Conservation (phyloP, 2,888 invertebrate genomes). For the Heliconius sara region DNA sequence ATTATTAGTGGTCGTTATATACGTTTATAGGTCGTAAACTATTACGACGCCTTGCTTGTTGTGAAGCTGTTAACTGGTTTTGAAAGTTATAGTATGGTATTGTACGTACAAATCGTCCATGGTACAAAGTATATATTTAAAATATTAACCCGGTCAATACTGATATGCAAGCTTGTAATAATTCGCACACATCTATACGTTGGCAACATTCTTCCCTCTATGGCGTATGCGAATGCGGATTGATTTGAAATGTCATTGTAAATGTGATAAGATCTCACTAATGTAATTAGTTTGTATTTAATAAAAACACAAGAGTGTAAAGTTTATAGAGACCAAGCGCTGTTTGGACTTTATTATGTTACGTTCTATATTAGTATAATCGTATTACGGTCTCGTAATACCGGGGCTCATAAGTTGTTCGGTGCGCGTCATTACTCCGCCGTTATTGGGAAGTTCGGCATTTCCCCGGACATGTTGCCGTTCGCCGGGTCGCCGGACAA, state of each 20-base stretch:
- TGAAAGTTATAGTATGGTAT: constrained; percentile 74
- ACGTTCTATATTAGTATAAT: constrained; percentile 30
- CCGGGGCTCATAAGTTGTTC: constrained; percentile 65
- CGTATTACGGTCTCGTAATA: constrained; percentile 55
- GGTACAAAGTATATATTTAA: constrained; percentile 56
- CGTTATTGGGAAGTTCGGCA: constrained; percentile 79
- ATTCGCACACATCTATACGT: neutral
- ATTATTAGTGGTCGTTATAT: constrained; percentile 81
- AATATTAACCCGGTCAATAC: constrained; percentile 4
- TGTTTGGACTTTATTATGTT: constrained; percentile 12
- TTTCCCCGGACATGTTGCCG: constrained; percentile 64
- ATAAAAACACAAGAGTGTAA: neutral
- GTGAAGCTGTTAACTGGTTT: constrained; percentile 76
- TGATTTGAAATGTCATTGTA: neutral
- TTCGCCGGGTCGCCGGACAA: constrained; percentile 51
- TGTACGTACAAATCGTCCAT: constrained; percentile 76
- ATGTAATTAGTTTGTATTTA: neutral
- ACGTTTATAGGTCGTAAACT: constrained; percentile 82
- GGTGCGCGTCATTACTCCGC: constrained; percentile 73
- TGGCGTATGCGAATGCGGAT: neutral
- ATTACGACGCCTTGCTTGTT: constrained; percentile 77
- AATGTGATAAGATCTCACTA: neutral
- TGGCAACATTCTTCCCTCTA: neutral
- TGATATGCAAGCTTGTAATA: neutral
- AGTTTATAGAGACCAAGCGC: neutral